Evolutionary conservation across 2,888 invertebrate genomes (phyloP).

Genomic region (Teleiodes luculella): DNA sequence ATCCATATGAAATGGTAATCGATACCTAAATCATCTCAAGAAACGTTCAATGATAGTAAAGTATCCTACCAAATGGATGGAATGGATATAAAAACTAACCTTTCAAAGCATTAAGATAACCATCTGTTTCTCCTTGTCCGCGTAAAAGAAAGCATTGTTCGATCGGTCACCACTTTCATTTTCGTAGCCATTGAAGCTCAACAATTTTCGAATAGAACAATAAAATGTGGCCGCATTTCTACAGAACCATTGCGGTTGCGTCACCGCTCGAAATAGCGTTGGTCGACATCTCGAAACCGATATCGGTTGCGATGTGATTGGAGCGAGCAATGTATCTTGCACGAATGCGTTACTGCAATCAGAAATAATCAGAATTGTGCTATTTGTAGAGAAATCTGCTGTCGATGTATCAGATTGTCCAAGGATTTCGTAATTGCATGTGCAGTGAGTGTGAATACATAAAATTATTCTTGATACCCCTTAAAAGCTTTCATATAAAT

Average conservation of each 20-base stretch:
- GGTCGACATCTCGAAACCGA: slow-evolving; percentile 1
- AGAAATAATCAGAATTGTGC: neutral
- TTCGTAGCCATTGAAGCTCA: neutral
- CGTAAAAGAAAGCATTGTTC: neutral
- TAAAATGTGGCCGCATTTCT: neutral
- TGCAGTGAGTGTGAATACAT: too few species aligned
- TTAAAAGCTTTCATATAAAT: too few species aligned
- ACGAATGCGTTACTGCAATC: slow-evolving; percentile 1
- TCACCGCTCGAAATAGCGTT: neutral
- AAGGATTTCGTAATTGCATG: neutral
- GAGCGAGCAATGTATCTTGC: neutral
- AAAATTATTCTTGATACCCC: too few species aligned
- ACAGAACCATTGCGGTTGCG: neutral
- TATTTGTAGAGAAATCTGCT: neutral
- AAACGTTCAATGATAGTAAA: too few species aligned
- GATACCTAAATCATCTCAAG: too few species aligned
- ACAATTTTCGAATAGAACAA: neutral
- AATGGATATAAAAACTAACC: too few species aligned
- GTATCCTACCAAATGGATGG: too few species aligned
- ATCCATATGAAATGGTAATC: too few species aligned
- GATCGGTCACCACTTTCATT: neutral
- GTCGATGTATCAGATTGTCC: neutral
- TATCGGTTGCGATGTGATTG: neutral
- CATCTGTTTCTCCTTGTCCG: too few species aligned
- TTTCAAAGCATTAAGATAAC: too few species aligned